phyloP scores from a whole-genome alignment of 2,113 vertebrate species.

The Otus sunia region DNA sequence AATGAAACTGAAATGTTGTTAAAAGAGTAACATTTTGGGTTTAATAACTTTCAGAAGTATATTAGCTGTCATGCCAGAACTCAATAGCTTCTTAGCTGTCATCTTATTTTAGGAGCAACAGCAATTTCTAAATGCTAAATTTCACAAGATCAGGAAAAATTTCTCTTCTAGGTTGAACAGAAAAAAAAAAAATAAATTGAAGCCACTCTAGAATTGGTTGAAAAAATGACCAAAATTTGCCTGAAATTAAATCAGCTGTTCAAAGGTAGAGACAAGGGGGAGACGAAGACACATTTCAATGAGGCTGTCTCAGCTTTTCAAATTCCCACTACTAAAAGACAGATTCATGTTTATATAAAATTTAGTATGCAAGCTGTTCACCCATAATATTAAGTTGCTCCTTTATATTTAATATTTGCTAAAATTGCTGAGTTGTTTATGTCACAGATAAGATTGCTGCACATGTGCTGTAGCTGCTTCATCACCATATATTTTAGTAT shows the following conservation, averaged over 20 bases:
- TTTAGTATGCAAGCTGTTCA: slow-evolving; percentile 40
- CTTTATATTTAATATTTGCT: slow-evolving; percentile 37
- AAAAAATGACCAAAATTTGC: background rate
- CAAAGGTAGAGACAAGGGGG: background rate
- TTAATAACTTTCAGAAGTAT: slow-evolving; percentile 20
- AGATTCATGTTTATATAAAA: slow-evolving; percentile 41
- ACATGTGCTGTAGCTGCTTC: slow-evolving; percentile 1
- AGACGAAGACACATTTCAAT: background rate
- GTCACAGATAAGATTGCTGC: background rate
- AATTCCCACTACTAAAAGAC: background rate
- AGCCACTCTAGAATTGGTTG: background rate
- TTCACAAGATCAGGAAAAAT: background rate
- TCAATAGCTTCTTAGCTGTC: background rate
- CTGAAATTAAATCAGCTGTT: background rate
- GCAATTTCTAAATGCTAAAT: background rate
- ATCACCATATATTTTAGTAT: background rate
- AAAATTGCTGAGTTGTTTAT: slow-evolving; percentile 32
- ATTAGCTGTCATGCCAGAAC: slow-evolving; percentile 11
- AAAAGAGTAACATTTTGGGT: background rate
- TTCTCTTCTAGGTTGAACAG: background rate
- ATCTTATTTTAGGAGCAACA: background rate
- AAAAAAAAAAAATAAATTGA: background rate
- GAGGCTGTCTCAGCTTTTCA: background rate
- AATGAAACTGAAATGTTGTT: background rate
- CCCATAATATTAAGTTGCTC: slow-evolving; percentile 3